A percentile compares a stretch with the other conserved stretches of the same genome.
Conservation (phyloP, 2,888 invertebrate species). For the Mayetiola destructor region DNA sequence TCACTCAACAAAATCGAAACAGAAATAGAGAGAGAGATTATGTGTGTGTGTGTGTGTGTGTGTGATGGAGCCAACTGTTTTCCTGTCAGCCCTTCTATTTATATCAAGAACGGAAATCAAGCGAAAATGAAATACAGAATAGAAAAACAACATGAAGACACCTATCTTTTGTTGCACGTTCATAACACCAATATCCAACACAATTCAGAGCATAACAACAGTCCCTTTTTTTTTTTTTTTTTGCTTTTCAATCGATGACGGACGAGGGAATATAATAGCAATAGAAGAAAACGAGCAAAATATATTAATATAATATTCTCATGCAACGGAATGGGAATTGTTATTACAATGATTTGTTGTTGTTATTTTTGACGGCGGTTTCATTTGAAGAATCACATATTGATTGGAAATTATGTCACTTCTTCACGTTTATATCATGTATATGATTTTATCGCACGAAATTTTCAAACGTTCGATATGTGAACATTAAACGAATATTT, state of each 20-base stretch:
- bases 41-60: no score
- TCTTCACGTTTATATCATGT: slow-evolving; percentile 10
- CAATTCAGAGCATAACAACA: no score
- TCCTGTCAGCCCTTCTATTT: not conserved
- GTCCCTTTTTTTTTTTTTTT: not conserved
- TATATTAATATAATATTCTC: not conserved
- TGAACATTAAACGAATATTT: no score
- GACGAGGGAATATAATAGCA: not conserved
- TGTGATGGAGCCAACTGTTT: no score
- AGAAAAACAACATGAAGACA: not conserved
- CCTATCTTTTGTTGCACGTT: not conserved
- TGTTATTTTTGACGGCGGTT: slow-evolving; percentile 5
- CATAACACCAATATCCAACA: not conserved
- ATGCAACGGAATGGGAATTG: slow-evolving; percentile 5
- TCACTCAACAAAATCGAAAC: slow-evolving; percentile 7
- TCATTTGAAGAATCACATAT: slow-evolving; percentile 7
- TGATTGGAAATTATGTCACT: slow-evolving; percentile 11
- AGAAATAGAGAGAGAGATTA: no score
- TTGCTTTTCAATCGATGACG: not conserved
- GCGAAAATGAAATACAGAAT: not conserved
- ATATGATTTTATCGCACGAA: not conserved
- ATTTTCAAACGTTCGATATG: no score
- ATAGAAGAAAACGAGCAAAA: not conserved
- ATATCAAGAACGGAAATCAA: not conserved
- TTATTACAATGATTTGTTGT: not conserved